A percentile compares a stretch with the other conserved stretches of the same genome.
Conservation (phyloP, 2,113 vertebrate species). For the Halichoeres trimaculatus region DNA sequence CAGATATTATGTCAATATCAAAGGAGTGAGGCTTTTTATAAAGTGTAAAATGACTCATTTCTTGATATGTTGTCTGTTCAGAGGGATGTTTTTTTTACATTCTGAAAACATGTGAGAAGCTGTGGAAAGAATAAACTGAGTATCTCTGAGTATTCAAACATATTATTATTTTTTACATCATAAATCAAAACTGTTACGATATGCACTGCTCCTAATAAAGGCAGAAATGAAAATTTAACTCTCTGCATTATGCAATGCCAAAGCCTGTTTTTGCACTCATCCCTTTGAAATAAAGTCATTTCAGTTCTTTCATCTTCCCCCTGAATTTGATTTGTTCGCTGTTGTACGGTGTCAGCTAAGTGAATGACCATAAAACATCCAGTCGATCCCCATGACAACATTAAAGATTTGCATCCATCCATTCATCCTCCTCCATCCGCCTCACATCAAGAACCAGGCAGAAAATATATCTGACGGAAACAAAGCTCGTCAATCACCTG, state of each 20-base stretch:
- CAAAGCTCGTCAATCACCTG: slow-evolving; percentile 35
- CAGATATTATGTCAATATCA: background rate
- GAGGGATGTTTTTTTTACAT: background rate
- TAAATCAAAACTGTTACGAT: slow-evolving; percentile 25
- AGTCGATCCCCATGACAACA: slow-evolving; percentile 62
- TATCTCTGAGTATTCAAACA: slow-evolving; percentile 10
- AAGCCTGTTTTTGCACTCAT: slow-evolving; percentile 47
- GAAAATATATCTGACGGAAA: slow-evolving; percentile 35
- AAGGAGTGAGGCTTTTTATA: too few species aligned
- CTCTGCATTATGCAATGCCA: slow-evolving; percentile 46
- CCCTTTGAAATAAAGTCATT: slow-evolving; percentile 64
- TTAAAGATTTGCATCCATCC: slow-evolving; percentile 64
- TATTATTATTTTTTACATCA: background rate
- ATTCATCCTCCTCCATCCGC: slow-evolving; percentile 47
- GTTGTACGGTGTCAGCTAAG: slow-evolving; percentile 69
- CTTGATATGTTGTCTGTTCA: background rate
- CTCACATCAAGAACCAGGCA: slow-evolving; percentile 38
- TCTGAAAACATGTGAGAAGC: background rate
- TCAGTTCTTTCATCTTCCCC: slow-evolving; percentile 55
- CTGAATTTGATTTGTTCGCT: slow-evolving; percentile 76
- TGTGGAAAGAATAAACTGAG: slow-evolving; percentile 10
- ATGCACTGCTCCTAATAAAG: slow-evolving; percentile 21
- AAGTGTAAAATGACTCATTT: too few species aligned
- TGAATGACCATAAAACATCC: slow-evolving; percentile 76
- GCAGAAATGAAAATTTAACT: slow-evolving; percentile 26